Base-by-base conservation (phyloP, 2,888 invertebrate genomes). In the Cheilosia soror region DNA sequence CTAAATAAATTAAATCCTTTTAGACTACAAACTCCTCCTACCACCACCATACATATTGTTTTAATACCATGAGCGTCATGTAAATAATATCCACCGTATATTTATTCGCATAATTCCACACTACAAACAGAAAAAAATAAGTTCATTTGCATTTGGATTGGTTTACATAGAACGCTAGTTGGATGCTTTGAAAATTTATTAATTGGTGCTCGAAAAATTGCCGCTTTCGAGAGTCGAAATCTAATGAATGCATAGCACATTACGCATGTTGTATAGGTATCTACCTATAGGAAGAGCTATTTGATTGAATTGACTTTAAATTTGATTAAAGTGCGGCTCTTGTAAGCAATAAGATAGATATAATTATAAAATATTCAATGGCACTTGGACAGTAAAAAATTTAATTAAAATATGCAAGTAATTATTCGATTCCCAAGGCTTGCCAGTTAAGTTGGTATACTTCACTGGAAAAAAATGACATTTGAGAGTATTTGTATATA, bases 61-160 rank as follows among this genome's bases (percentile, higher is more conserved):
- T 37, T 5, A 57, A 55, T 31, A 1, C 63, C 63, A 65, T 6
- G 33, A 11, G 33, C 27, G 20, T 13, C 53, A 40, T 62, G 44
- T 53, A 63, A 63, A 63, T 73, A 63, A 63, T 63, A 63, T 63
- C 65, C 33, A 20, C 4, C 42, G 15, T 47, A 29, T 73, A 73
- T 63, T 73, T 63, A 33, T 63, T 63, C 55, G 33, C 27, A 73
- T 63, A 63, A 53, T 53, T 63, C 53, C 40, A 42, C 29, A 42
- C 29, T 20, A n/a, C n/a, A 44, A 44, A 44, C 9, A 58, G 13
- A 49, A 49, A 29, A 29, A 51, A 49, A 15, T 11, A 9, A 72
- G 20, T 72, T 6, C 11, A 60, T 72, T 62, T 62, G 58, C 51
- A 60, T 72, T 27, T 51, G 40, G 40, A 51, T 58, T 40, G 44